Evolutionary conservation across 2,888 invertebrate genomes (phyloP).

Genomic region (Agriopis leucophaearia): DNA sequence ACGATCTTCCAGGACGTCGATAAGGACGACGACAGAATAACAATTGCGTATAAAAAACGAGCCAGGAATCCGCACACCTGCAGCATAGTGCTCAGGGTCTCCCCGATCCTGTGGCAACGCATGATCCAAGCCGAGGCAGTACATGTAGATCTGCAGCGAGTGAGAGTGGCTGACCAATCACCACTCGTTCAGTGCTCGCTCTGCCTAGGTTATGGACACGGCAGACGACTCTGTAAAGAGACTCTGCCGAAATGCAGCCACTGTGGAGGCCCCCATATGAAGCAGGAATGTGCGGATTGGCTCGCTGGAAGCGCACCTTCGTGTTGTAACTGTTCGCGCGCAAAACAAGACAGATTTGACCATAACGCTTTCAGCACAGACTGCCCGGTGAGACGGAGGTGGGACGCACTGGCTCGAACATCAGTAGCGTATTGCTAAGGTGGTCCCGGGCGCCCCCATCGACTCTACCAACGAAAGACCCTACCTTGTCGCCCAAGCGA

Average conservation of each 20-base stretch:
- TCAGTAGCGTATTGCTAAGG: neutral
- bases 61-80: neutral
- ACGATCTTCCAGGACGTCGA: neutral
- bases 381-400: neutral
- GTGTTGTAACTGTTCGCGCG: neutral
- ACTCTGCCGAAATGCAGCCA: neutral
- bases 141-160: neutral
- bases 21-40: neutral
- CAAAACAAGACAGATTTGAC: neutral
- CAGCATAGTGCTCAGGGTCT: neutral
- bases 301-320: neutral
- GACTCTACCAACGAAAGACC: neutral
- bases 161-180: too few relatives aligned
- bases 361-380: neutral
- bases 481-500: neutral
- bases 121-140: neutral
- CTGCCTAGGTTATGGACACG: too few relatives aligned
- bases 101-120: slow-evolving; percentile 22
- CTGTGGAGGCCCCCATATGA: neutral
- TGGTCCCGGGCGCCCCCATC: neutral
- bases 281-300: neutral
- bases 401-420: neutral
- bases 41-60: neutral
- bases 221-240: neutral
- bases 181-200: too few relatives aligned